A percentile compares a stretch with the other conserved stretches of the same genome.
These are phyloP conservation scores for Thripadectes ignobilis DNA, from an alignment of 2,797 vertebrate species.

Conservation along the genomic window DNA sequence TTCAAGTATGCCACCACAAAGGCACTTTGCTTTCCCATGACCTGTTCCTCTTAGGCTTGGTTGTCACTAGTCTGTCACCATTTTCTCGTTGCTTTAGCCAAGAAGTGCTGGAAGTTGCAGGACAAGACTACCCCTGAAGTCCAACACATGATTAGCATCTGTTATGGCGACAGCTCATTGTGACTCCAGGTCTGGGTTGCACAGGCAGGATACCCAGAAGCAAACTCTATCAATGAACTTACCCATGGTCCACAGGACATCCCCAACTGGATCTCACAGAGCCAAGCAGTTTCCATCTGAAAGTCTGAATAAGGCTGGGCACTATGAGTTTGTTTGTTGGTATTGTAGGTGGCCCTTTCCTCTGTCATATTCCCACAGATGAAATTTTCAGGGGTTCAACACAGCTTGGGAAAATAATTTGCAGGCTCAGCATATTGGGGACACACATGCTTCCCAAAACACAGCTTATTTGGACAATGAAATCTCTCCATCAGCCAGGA, in stretches of 20 bases:
- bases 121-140: neutral
- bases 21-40: neutral
- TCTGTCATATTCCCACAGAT: neutral
- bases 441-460: neutral
- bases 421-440: neutral
- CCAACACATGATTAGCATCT: neutral
- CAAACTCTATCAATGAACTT: neutral
- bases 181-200: neutral
- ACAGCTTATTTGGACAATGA: neutral
- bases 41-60: neutral
- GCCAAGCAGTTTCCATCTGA: neutral
- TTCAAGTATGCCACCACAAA: neutral
- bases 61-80: neutral
- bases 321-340: neutral
- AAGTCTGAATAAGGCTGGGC: neutral
- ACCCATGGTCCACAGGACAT: neutral
- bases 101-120: neutral
- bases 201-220: neutral
- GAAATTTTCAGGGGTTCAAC: neutral
- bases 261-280: neutral
- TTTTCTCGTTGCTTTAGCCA: neutral
- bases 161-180: fast-evolving
- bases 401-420: neutral
- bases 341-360: neutral
- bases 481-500: neutral